Evolutionary conservation across 2,113 vertebrate genomes (phyloP).

Genomic region (Hypanus sabinus): DNA sequence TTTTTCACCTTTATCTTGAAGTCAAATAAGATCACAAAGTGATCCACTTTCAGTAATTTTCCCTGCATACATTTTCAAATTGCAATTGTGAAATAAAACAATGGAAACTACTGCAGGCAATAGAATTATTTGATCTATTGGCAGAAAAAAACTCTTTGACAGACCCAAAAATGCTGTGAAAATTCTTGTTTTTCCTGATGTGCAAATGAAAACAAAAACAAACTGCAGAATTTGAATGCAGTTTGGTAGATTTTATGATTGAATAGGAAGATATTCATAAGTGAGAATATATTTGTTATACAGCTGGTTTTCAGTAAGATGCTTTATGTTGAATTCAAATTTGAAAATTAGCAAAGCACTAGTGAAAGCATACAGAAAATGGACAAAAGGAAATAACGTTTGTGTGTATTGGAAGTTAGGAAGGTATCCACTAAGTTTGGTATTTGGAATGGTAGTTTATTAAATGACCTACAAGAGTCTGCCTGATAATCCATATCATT

Average conservation of each 20-base stretch:
- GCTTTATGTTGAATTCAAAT: neutral
- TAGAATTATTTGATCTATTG: neutral
- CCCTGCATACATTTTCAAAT: neutral
- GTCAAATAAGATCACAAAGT: slow-evolving; percentile 14
- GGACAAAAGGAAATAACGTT: neutral
- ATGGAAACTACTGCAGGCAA: neutral
- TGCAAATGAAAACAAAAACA: neutral
- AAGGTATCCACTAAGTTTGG: neutral
- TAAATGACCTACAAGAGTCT: neutral
- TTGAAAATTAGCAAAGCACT: neutral
- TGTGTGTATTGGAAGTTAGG: neutral
- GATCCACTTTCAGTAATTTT: neutral
- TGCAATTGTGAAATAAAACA: neutral
- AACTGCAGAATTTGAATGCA: neutral
- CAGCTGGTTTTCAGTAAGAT: neutral
- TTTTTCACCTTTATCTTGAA: neutral
- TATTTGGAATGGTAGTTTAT: neutral
- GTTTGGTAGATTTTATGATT: neutral
- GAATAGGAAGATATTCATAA: neutral
- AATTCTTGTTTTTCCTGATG: neutral
- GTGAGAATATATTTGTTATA: neutral
- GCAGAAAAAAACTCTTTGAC: neutral
- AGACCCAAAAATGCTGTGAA: neutral
- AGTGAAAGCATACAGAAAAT: neutral
- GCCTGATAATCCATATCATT: neutral